A percentile compares a stretch with the other conserved stretches of the same genome.
Evolutionary conservation across 2,888 invertebrate species (phyloP).

Genomic region (Itoplectis maculator): DNA sequence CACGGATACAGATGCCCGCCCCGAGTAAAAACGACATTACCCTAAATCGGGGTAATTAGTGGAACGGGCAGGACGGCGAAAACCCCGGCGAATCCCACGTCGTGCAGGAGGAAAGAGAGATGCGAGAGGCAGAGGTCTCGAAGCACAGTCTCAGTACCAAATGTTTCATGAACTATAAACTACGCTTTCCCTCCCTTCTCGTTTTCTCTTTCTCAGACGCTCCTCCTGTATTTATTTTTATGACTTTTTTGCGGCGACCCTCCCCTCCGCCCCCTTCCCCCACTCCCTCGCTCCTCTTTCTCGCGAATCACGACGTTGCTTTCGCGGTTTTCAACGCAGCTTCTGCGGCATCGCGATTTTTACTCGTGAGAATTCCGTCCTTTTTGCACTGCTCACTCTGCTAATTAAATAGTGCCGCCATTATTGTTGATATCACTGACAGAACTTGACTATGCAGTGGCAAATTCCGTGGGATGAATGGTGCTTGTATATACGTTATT

Average conservation of each 20-base stretch:
- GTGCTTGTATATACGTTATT: no score
- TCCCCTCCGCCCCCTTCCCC: constrained; percentile 48
- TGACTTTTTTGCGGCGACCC: constrained; percentile 69
- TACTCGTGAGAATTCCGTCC: constrained; percentile 45
- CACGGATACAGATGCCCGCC: constrained; percentile 69
- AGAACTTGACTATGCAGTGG: neutral
- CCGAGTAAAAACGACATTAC: constrained; percentile 74
- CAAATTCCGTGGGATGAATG: neutral
- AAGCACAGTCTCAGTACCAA: constrained; percentile 63
- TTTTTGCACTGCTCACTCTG: constrained; percentile 51
- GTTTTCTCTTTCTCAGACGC: constrained; percentile 59
- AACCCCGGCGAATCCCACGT: constrained; percentile 58
- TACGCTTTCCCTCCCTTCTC: constrained; percentile 43
- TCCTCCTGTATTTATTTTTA: constrained; percentile 70
- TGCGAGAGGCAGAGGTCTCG: constrained; percentile 35
- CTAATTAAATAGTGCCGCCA: constrained; percentile 65
- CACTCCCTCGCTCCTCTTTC: constrained; percentile 62
- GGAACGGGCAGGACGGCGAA: constrained; percentile 59
- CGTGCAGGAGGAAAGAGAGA: constrained; percentile 31
- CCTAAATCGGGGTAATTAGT: constrained; percentile 76
- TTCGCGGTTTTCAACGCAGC: constrained; percentile 27
- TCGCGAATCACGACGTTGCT: constrained; percentile 54
- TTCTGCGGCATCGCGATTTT: constrained; percentile 26
- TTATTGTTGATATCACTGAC: constrained; percentile 62
- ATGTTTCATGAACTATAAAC: constrained; percentile 67